Evolutionary conservation across 2,113 vertebrate genomes (phyloP), one percentile per base, ranked within the genome.

Genomic region (Prolemur simus): DNA sequence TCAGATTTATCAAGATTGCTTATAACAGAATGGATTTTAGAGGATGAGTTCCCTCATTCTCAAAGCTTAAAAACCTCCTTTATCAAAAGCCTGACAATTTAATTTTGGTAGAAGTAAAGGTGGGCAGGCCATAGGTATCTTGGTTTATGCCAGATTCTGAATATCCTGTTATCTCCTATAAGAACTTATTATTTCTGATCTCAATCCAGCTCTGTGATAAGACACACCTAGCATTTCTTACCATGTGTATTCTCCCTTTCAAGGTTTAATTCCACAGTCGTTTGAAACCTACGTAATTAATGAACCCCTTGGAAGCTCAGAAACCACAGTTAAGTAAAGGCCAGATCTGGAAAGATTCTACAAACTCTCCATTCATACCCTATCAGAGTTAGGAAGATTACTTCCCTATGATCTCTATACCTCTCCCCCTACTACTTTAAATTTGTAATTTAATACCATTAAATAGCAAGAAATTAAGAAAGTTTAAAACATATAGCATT

Each of bases 161-260:
- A 68, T 80, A 84, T 71, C 20, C n/a, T 47, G 3, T 32, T 73
- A 73, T 39, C 37, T 71, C 39, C 2, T 90, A 68, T 3, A 94
- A 88, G n/a, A 66, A 86, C 25, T 64, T 74, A 82, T 73, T 92
- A 88, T 68, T 95, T 94, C 49, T 86, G 39, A 58, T 71, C 34
- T 71, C 66, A 27, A 92, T 32, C 37, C 45, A 52, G 25, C 1
- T 89, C 32, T 68, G 12, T 60, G 27, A 66, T 74, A 87, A 81
- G 29, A 58, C 23, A 77, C 15, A 94, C 10, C 12, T 2, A 58
- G 52, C 15, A 77, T 86, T 81, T 92, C 73, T 88, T 69, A 86
- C 49, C 27, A 58, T 34, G 6, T 63, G 2, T 58, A 37, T 76
- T 81, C 14, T 77, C 6, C 63, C 12, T 95, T 96, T 83, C n/a